These are phyloP conservation scores for Rhyacophila evoluta DNA, from an alignment of 2,888 invertebrate genomes.

Conservation along the genomic window DNA sequence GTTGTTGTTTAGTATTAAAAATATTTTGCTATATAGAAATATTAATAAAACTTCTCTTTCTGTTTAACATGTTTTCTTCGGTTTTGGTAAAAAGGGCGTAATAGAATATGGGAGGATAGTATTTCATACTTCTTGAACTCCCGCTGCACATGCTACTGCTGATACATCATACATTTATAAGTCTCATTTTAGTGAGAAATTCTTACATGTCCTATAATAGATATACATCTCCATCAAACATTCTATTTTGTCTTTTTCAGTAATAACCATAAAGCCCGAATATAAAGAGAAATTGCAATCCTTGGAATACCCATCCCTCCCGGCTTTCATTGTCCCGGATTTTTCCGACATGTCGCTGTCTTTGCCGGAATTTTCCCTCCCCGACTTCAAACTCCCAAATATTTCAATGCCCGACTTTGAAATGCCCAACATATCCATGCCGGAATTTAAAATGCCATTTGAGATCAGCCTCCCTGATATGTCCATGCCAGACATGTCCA, in stretches of 20 bases:
- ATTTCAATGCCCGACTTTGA: slow-evolving; percentile 56
- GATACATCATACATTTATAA: too few relatives aligned
- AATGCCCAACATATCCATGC: slow-evolving; percentile 56
- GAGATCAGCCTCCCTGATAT: slow-evolving; percentile 59
- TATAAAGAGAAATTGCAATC: slow-evolving; percentile 41
- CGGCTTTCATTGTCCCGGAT: slow-evolving; percentile 56
- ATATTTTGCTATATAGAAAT: too few relatives aligned
- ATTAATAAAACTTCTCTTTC: too few relatives aligned
- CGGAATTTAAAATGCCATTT: slow-evolving; percentile 57
- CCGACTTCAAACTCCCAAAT: slow-evolving; percentile 51
- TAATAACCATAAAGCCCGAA: slow-evolving; percentile 49
- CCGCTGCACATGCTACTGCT: too few relatives aligned
- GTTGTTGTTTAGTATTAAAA: too few relatives aligned
- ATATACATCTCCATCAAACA: not conserved
- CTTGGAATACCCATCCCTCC: slow-evolving; percentile 37
- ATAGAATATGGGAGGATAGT: too few relatives aligned
- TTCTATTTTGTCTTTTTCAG: slow-evolving; percentile 43
- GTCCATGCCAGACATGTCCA: slow-evolving; percentile 58
- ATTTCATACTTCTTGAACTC: too few relatives aligned
- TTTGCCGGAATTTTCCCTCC: slow-evolving; percentile 50
- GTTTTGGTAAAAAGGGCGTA: too few relatives aligned
- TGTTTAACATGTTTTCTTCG: too few relatives aligned
- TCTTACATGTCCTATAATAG: too few relatives aligned
- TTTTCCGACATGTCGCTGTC: slow-evolving; percentile 58
- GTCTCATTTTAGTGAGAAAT: too few relatives aligned